A percentile compares a stretch with the other conserved stretches of the same genome.
Conservation (phyloP, 30 jellyfish, hydroid and myxozoan species). For the Mastigias papua region DNA sequence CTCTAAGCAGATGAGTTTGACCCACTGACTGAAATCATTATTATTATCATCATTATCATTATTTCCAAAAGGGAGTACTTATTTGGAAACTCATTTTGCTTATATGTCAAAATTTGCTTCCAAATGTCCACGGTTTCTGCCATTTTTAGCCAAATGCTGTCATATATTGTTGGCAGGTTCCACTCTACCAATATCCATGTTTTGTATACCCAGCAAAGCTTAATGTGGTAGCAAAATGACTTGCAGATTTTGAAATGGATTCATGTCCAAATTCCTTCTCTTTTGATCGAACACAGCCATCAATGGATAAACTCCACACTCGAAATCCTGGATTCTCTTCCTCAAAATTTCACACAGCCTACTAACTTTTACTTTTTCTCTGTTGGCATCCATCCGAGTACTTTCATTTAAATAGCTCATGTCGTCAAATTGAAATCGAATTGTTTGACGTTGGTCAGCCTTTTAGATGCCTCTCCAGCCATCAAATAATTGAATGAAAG, state of each 20-base stretch:
- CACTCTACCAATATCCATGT: conserved; percentile 9
- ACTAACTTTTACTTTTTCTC: conserved; percentile 8
- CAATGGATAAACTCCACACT: neutral
- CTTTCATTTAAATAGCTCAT: neutral
- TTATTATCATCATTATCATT: no score
- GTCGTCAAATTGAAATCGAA: conserved; percentile 3
- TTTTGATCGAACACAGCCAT: conserved; percentile 13
- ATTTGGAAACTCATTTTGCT: conserved; percentile 40
- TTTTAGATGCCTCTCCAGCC: conserved; percentile 8
- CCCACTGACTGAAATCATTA: conserved; percentile 41
- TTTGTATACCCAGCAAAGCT: conserved; percentile 18
- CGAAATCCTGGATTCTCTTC: conserved; percentile 1
- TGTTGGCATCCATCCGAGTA: conserved; percentile 27
- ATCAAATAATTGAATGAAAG: neutral
- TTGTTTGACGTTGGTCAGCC: conserved; percentile 23
- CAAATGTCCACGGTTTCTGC: conserved; percentile 8
- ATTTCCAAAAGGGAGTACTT: conserved; percentile 27
- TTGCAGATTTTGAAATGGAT: conserved; percentile 8
- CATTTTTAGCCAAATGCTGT: neutral
- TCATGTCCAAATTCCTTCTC: neutral
- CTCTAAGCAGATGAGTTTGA: conserved; percentile 57
- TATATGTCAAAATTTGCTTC: conserved; percentile 10
- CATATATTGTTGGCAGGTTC: conserved; percentile 9
- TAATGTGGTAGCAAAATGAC: conserved; percentile 41
- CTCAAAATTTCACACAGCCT: neutral